Evolutionary conservation across 2,113 vertebrate genomes (phyloP).

Genomic region (Sylvilagus bachmani): DNA sequence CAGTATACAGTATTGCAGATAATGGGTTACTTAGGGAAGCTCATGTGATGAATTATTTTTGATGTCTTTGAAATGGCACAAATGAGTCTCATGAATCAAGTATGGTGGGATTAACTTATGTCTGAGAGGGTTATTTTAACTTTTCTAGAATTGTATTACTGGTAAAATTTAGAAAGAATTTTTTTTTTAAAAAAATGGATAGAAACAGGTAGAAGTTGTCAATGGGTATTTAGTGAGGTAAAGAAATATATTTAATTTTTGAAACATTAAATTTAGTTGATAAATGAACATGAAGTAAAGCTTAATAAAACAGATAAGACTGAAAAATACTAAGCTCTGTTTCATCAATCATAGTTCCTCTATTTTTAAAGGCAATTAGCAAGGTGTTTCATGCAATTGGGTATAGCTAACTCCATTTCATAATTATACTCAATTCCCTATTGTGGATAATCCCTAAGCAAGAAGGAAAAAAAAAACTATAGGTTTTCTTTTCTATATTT

Average conservation of each 20-base stretch:
- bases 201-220: background rate
- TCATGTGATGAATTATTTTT: background rate
- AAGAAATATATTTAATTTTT: background rate
- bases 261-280: slow-evolving; percentile 22
- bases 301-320: background rate
- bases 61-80: slow-evolving; percentile 14
- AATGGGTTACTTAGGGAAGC: background rate
- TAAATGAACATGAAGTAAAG: background rate
- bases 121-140: background rate
- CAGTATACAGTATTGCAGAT: background rate
- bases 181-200: background rate
- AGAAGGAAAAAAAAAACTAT: slow-evolving; percentile 22
- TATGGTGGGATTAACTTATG: background rate
- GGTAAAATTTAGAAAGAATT: background rate
- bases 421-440: slow-evolving; percentile 15
- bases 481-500: slow-evolving; percentile 57
- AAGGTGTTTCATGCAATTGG: background rate
- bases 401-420: slow-evolving; percentile 43
- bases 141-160: background rate
- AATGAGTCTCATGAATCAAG: slow-evolving; percentile 22
- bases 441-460: slow-evolving; percentile 31
- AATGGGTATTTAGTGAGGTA: background rate
- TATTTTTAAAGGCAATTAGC: slow-evolving; percentile 32
- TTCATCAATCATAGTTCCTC: slow-evolving; percentile 29
- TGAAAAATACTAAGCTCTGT: background rate